These are phyloP conservation scores for Cygnus atratus DNA, from an alignment of 2,113 vertebrate genomes.

Conservation along the genomic window DNA sequence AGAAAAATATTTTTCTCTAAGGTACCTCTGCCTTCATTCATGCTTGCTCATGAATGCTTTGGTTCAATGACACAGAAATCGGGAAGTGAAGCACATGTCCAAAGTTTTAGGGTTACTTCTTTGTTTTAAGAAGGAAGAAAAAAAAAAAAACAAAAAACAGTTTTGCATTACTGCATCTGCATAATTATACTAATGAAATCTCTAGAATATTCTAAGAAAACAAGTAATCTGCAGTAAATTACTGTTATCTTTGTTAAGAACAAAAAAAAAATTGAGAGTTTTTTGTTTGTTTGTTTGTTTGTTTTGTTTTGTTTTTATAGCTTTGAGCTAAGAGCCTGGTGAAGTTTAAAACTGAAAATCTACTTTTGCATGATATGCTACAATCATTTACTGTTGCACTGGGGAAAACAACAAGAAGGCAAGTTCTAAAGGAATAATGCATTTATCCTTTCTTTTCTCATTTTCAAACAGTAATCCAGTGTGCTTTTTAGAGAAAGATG, in stretches of 20 bases:
- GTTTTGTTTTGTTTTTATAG: neutral
- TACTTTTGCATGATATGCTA: neutral
- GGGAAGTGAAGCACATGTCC: neutral
- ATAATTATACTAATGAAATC: neutral
- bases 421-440: constrained; percentile 15
- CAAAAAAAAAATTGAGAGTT: neutral
- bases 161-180: neutral
- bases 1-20: neutral
- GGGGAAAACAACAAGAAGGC: neutral
- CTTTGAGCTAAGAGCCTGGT: neutral
- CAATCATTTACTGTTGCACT: neutral
- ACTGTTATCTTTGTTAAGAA: neutral
- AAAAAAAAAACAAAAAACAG: neutral
- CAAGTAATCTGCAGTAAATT: neutral
- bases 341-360: neutral
- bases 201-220: neutral
- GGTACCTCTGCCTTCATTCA: neutral
- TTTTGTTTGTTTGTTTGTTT: neutral
- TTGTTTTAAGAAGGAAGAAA: neutral
- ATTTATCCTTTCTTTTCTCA: neutral
- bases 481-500: constrained; percentile 33
- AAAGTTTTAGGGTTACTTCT: neutral
- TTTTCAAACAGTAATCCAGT: neutral
- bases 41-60: neutral
- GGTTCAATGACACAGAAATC: neutral